These are phyloP conservation scores for Suncus etruscus DNA, from an alignment of 2,113 vertebrate species.

Conservation along the genomic window DNA sequence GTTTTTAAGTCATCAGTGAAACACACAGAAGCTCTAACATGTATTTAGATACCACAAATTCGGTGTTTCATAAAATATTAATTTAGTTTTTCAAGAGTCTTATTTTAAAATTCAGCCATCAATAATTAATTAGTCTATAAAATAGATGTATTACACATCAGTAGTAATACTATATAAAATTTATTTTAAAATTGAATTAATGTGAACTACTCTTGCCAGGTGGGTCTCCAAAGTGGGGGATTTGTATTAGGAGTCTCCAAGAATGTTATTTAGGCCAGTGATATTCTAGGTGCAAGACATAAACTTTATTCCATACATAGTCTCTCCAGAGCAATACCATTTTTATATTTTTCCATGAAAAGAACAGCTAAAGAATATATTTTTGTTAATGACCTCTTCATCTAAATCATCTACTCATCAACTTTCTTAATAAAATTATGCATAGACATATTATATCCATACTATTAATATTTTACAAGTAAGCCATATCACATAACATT, in stretches of 20 bases:
- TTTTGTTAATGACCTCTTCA: slow-evolving; percentile 10
- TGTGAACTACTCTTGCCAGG: not conserved
- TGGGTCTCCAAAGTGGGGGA: too few species aligned
- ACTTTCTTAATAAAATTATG: slow-evolving; percentile 25
- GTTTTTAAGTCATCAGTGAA: slow-evolving; percentile 68
- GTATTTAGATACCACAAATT: slow-evolving; percentile 79
- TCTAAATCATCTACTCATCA: not conserved
- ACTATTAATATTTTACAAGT: not conserved
- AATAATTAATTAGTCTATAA: slow-evolving; percentile 87
- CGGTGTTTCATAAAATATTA: slow-evolving; percentile 86
- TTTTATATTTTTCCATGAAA: not conserved
- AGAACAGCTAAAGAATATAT: not conserved
- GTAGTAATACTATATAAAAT: slow-evolving; percentile 67
- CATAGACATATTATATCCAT: not conserved
- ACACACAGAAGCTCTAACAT: slow-evolving; percentile 67
- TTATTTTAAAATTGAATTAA: slow-evolving; percentile 63
- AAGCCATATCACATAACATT: not conserved
- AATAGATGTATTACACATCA: slow-evolving; percentile 80
- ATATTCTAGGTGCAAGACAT: too few species aligned
- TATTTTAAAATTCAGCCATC: slow-evolving; percentile 85
- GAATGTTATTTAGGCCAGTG: too few species aligned
- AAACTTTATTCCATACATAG: too few species aligned
- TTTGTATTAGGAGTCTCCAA: too few species aligned
- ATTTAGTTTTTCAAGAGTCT: slow-evolving; percentile 80
- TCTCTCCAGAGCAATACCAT: too few species aligned